Evolutionary conservation across 1,140 invertebrate genomes (phyloP).

Genomic region (Trichoplusia ni): DNA sequence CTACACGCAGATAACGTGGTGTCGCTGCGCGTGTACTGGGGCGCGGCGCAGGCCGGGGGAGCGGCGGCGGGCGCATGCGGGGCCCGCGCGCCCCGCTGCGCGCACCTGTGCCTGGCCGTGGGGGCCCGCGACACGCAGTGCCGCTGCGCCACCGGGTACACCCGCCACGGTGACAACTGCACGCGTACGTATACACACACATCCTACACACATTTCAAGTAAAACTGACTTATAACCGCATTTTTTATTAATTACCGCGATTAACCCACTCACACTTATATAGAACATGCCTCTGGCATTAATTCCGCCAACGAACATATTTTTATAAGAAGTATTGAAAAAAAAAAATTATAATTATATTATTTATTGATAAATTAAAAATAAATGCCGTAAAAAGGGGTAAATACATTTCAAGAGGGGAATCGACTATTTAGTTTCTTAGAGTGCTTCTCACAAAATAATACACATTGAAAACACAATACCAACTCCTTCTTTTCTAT

Average conservation of each 20-base stretch:
- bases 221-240: background rate
- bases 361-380: too few relatives aligned
- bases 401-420: too few relatives aligned
- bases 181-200: constrained; percentile 31
- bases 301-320: too few relatives aligned
- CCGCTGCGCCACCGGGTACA: constrained; percentile 87
- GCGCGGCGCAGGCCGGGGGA: constrained; percentile 85
- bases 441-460: too few relatives aligned
- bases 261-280: too few relatives aligned
- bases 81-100: constrained; percentile 89
- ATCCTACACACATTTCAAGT: background rate
- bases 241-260: background rate
- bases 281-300: background rate
- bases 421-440: too few relatives aligned
- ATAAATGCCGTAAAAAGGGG: too few relatives aligned
- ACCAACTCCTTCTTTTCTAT: too few relatives aligned
- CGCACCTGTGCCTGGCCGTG: constrained; percentile 86
- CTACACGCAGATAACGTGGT: background rate
- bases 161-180: constrained; percentile 81
- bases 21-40: constrained; percentile 89
- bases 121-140: constrained; percentile 85
- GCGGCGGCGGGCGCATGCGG: constrained; percentile 76
- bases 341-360: too few relatives aligned
- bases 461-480: too few relatives aligned
- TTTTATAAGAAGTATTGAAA: too few relatives aligned